Conservation (phyloP, 2,113 vertebrate species). For the Erpornis zantholeuca region DNA sequence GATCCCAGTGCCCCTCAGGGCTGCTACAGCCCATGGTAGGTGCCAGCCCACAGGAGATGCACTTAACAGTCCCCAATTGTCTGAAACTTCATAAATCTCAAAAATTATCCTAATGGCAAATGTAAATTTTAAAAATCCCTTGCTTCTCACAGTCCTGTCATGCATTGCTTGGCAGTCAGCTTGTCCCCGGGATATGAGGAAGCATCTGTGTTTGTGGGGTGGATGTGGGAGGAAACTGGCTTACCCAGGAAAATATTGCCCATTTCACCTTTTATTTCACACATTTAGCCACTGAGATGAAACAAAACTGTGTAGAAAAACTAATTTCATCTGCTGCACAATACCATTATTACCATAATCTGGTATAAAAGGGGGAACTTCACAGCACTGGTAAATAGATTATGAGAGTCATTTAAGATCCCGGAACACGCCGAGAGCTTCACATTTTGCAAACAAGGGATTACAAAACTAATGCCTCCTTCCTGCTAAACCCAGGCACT, state of each 20-base stretch:
- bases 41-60: background rate
- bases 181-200: background rate
- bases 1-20: background rate
- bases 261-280: conserved; percentile 44
- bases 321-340: conserved; percentile 51
- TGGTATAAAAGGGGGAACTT: conserved; percentile 30
- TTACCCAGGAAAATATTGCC: conserved; percentile 26
- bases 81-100: background rate
- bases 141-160: background rate
- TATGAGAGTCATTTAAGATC: conserved; percentile 34
- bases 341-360: conserved; percentile 48
- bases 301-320: conserved; percentile 43
- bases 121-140: background rate
- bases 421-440: background rate
- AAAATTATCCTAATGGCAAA: background rate
- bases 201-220: background rate
- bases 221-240: background rate
- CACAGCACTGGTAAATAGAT: conserved; percentile 51
- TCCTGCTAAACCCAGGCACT: background rate
- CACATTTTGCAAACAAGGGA: background rate
- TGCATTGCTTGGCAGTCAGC: background rate
- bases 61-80: background rate
- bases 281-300: conserved; percentile 40
- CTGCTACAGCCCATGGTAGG: background rate
- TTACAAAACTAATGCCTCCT: background rate